These are phyloP conservation scores for Helostoma temminkii DNA, from an alignment of 2,797 vertebrate genomes.

Conservation along the genomic window DNA sequence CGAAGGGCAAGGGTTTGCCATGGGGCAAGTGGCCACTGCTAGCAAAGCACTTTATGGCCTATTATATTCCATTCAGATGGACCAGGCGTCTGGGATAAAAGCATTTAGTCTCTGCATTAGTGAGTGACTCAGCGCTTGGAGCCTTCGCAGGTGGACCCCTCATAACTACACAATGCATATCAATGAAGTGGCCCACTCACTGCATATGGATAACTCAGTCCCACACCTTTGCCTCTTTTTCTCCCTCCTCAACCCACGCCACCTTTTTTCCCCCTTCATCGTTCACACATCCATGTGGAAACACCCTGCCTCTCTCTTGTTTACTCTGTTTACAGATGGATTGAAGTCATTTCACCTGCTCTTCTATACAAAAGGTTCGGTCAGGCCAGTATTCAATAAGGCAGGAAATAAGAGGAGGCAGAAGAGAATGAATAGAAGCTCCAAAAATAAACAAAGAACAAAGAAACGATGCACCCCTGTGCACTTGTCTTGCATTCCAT, in stretches of 20 bases:
- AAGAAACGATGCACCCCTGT: constrained; percentile 9
- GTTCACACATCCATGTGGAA: constrained; percentile 39
- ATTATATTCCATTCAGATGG: constrained; percentile 83
- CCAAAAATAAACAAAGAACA: constrained; percentile 25
- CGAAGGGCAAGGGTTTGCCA: constrained; percentile 69
- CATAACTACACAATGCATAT: constrained; percentile 77
- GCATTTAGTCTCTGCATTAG: constrained; percentile 76
- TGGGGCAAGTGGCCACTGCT: constrained; percentile 73
- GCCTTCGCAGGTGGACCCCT: constrained; percentile 74
- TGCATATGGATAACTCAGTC: constrained; percentile 61
- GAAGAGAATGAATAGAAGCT: constrained; percentile 12
- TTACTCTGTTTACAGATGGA: constrained; percentile 24
- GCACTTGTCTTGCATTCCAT: constrained; percentile 14
- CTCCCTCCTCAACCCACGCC: constrained; percentile 19
- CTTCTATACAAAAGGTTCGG: constrained; percentile 23
- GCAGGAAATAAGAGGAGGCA: constrained; percentile 14
- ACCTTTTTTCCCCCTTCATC: constrained; percentile 33
- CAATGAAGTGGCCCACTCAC: constrained; percentile 70
- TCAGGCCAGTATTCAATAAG: not conserved
- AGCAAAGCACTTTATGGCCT: constrained; percentile 78
- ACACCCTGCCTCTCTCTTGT: constrained; percentile 25
- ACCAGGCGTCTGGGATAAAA: constrained; percentile 79
- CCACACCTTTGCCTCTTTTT: constrained; percentile 39
- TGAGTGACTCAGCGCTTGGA: constrained; percentile 81
- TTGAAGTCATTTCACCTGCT: constrained; percentile 43